Evolutionary conservation across 2,113 vertebrate genomes (phyloP), one percentile per base, ranked within the genome.

Genomic region (Dromiciops gliroides): DNA sequence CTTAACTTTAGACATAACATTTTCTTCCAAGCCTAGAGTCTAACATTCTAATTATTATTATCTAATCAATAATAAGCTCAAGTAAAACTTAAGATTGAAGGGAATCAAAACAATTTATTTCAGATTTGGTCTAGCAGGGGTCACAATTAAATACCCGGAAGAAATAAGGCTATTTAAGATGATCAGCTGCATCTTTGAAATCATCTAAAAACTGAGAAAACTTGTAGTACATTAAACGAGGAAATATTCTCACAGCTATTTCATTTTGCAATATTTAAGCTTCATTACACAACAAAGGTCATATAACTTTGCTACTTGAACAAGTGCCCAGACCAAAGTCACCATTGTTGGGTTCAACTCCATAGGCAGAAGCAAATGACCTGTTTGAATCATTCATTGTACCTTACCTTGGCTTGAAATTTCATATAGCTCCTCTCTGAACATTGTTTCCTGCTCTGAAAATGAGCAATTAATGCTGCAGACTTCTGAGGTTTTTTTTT

Each of bases 391-490:
- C 37, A 50, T 31, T 93, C 37, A 50, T 31, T 25, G 1, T 67
- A 28, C 47, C 98, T 98, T 98, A 98, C 98, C 98, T 98, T 60
- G 56, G 0, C 31, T 67, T 92, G 97, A 94, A 93, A 97, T 48
- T 3, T 93, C 97, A 51, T 31, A 53, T 51, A 97, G 97, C 67
- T 96, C 96, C 96, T 98, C 98, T 97, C 1, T 92, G 89, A 96
- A 31, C 98, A 98, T 97, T 8, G 49, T 93, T 53, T 97, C 97
- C 90, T 91, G 96, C 31, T 95, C 92, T 97, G 23, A 90, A 93
- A 97, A 94, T 90, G 93, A 51, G 23, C n/a, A 93, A 22, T 0
- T 93, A 48, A 51, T 90, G 96, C 96, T 95, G 93, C 53, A 22
- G 94, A 88, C 60, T 93, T 90, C 89, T 95, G 92, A 94, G 91